phyloP scores from a whole-genome alignment of 2,888 invertebrate genomes.

The Fragum fragum region DNA sequence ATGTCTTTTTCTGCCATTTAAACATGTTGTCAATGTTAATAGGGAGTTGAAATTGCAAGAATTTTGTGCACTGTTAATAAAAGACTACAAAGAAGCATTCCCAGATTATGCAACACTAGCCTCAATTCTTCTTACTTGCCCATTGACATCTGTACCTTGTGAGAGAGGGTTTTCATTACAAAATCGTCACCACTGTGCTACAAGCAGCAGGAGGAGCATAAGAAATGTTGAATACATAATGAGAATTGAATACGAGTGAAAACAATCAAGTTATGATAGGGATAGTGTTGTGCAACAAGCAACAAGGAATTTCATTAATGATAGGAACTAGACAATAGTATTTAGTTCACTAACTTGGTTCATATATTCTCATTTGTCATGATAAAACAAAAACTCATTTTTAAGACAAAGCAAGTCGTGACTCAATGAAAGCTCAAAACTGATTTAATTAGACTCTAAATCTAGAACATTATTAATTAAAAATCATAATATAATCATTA shows the following conservation, averaged over 20 bases:
- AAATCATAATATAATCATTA: too few species aligned
- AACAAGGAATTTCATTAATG: too few species aligned
- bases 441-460: too few species aligned
- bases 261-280: too few species aligned
- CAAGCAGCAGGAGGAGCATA: slow-evolving; percentile 22
- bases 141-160: slow-evolving; percentile 55
- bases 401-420: too few species aligned
- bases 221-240: slow-evolving; percentile 43
- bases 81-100: slow-evolving; percentile 25
- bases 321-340: too few species aligned
- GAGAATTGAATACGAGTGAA: slow-evolving; percentile 28
- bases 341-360: too few species aligned
- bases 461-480: too few species aligned
- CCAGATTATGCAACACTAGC: slow-evolving; percentile 42
- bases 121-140: slow-evolving; percentile 33
- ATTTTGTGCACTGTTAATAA: slow-evolving; percentile 15
- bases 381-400: too few species aligned
- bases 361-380: too few species aligned
- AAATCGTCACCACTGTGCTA: slow-evolving; percentile 26
- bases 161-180: slow-evolving; percentile 47
- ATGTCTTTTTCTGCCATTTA: slow-evolving; percentile 32
- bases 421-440: too few species aligned
- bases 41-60: slow-evolving; percentile 25
- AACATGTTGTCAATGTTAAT: slow-evolving; percentile 50
- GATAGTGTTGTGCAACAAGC: too few species aligned